A percentile compares a stretch with the other conserved stretches of the same genome.
Conservation (phyloP, 2,113 vertebrate species). For the Microtus ochrogaster region DNA sequence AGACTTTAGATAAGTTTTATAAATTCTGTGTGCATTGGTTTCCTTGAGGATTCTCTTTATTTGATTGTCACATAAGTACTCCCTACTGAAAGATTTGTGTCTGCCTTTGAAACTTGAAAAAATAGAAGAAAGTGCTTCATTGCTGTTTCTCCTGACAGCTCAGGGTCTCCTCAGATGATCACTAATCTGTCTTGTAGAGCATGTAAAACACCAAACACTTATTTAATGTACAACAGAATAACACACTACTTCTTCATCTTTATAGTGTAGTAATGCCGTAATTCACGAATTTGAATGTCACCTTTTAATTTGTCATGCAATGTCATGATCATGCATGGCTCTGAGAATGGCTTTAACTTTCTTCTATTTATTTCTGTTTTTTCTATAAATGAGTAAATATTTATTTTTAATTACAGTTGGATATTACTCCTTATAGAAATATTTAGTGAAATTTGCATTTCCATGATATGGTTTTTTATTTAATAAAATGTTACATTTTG, state of each 20-base stretch:
- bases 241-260: not conserved
- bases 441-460: not conserved
- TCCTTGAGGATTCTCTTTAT: not conserved
- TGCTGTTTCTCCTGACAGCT: constrained; percentile 25
- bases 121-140: not conserved
- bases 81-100: not conserved
- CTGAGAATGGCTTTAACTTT: not conserved
- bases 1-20: not conserved
- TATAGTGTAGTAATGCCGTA: not conserved
- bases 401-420: not conserved
- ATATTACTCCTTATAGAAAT: not conserved
- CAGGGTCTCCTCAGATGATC: constrained; percentile 14
- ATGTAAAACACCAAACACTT: not conserved
- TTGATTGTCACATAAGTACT: constrained; percentile 1
- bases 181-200: not conserved
- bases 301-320: not conserved
- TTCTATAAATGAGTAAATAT: not conserved
- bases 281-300: not conserved
- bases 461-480: not conserved
- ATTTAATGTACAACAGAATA: not conserved
- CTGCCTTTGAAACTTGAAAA: constrained; percentile 55
- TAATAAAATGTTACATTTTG: not conserved
- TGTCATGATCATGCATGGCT: too few relatives aligned
- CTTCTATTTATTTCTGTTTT: not conserved
- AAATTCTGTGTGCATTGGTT: constrained; percentile 33